These are phyloP conservation scores for Lynx canadensis DNA, from an alignment of 2,113 vertebrate species.

Conservation along the genomic window DNA sequence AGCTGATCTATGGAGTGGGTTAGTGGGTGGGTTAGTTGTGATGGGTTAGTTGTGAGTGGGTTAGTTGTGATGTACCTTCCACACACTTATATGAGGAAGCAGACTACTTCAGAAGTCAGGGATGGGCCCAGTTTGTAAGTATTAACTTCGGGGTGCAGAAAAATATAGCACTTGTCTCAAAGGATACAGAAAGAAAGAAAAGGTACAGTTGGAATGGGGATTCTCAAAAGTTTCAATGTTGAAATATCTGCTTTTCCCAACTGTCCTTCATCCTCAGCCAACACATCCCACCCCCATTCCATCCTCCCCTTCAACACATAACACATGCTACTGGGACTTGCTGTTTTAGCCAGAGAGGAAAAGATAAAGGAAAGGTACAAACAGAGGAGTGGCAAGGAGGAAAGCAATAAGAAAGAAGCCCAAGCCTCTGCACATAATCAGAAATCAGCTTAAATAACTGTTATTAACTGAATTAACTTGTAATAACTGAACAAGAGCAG, in stretches of 20 bases:
- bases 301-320: not conserved
- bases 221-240: not conserved
- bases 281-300: not conserved
- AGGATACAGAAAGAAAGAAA: not conserved
- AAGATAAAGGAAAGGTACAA: conserved; percentile 28
- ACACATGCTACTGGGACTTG: not conserved
- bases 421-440: not conserved
- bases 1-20: not conserved
- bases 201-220: not conserved
- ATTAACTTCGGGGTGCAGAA: not conserved
- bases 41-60: not conserved
- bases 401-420: not conserved
- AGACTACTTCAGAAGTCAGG: not conserved
- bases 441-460: not conserved
- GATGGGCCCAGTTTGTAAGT: not conserved
- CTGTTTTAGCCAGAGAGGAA: not conserved
- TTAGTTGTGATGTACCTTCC: not conserved
- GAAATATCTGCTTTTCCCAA: not conserved
- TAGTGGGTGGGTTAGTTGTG: not conserved
- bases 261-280: not conserved
- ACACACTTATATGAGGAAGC: not conserved
- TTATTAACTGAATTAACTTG: not conserved
- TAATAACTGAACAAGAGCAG: not conserved
- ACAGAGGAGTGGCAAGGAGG: not conserved
- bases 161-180: not conserved